A percentile compares a stretch with the other conserved stretches of the same genome.
phyloP scores from a whole-genome alignment of 2,888 invertebrate genomes.

The Rotaria socialis region DNA sequence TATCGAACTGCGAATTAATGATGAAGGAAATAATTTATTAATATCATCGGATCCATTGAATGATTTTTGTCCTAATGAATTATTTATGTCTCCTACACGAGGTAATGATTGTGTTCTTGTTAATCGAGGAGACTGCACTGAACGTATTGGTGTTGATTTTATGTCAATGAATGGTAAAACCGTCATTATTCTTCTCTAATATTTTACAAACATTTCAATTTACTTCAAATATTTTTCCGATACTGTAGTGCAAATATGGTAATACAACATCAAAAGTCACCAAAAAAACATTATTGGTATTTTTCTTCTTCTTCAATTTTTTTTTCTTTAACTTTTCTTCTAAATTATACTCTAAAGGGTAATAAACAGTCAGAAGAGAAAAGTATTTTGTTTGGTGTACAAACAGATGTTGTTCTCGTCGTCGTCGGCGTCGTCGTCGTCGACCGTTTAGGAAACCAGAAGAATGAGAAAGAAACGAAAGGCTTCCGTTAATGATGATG shows the following conservation, averaged over 20 bases:
- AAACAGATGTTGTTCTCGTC: not conserved
- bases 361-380: not conserved
- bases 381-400: not conserved
- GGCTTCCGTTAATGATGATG: not conserved
- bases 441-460: not conserved
- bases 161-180: constrained; percentile 14
- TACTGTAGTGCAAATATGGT: not conserved
- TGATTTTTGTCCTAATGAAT: not conserved
- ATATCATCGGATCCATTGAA: not conserved
- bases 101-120: not conserved
- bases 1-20: not conserved
- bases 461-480: not conserved
- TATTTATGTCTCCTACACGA: not conserved
- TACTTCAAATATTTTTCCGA: not conserved
- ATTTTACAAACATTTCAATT: not conserved
- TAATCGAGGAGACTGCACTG: not conserved
- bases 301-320: not conserved
- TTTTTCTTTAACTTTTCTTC: not conserved
- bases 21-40: not conserved
- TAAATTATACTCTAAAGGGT: not conserved
- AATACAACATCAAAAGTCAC: not conserved
- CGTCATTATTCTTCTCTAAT: not conserved
- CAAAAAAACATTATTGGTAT: not conserved
- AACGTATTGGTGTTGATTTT: not conserved
- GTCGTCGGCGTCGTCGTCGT: not conserved